Base-by-base conservation (phyloP, 1,140 invertebrate genomes). In the Drosophila arawakana region DNA sequence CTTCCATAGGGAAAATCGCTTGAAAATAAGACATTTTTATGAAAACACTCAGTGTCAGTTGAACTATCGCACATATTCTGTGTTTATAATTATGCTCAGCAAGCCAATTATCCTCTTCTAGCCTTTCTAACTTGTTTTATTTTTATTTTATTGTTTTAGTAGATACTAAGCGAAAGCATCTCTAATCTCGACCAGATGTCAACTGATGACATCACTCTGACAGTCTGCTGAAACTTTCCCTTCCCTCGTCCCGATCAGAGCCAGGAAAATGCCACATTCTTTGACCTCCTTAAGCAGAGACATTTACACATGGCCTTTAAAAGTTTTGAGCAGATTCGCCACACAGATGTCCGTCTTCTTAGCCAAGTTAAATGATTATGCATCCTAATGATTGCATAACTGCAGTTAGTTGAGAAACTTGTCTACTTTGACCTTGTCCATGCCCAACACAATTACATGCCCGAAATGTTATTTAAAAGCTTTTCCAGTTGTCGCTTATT, bases 131-230 rank as follows among this genome's bases (percentile, higher is more conserved):
- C 18, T 21, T 21, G 2, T 21, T 1, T 21, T 21, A 21, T 2
- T 21, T 21, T 21, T 21, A 1, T 21, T 21, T 21, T 21, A 50
- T 1, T 25, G 30, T 34, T 50, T 49, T 50, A 21, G 10, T 30
- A 25, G 5, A 0, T 30, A 11, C 49, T 13, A 52, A 34, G 6
- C 4, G 49, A 30, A 50, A 34, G 50, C 30, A 52, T 8, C 30
- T 52, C 30, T 35, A 6, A 52, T 13, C 35, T 35, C 7, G 34
- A 18, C 30, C 13, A 18, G 13, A 34, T 54, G 50, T 54, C 50
- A 15, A 18, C n/a, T 54, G 30, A 37, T 54, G 50, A 35, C 50
- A 54, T 54, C 50, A 54, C 8, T n/a, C 34, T 7, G 30, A 7
- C 30, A 50, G 21, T 5, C n/a, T 11, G 13, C 6, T 1, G 41